phyloP scores from a whole-genome alignment of 2,888 invertebrate genomes.

The Pterobdella sp. region DNA sequence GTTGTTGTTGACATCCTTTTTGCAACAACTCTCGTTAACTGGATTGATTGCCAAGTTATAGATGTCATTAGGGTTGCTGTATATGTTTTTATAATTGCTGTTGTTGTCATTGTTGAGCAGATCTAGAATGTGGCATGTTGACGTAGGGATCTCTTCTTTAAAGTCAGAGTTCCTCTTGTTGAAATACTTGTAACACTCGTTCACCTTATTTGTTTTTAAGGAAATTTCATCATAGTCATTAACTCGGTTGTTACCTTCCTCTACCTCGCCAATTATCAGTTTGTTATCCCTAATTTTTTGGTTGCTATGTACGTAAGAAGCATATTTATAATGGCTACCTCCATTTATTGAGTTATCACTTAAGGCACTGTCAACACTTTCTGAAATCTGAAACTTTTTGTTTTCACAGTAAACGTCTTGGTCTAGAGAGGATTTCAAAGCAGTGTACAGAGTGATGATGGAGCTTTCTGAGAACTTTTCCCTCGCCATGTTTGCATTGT shows the following conservation, averaged over 20 bases:
- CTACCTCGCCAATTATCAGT: no score
- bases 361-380: no score
- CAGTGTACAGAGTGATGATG: no score
- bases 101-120: not conserved
- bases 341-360: no score
- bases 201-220: constrained; percentile 9
- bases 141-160: not conserved
- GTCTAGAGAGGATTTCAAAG: no score
- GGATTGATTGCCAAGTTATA: not conserved
- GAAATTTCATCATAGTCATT: not conserved
- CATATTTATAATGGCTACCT: no score
- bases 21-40: not conserved
- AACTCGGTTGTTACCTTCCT: not conserved
- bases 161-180: not conserved
- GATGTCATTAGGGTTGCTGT: not conserved
- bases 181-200: not conserved
- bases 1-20: constrained; percentile 1
- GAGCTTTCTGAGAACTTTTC: no score
- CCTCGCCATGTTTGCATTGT: no score
- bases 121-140: not conserved
- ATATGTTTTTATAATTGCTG: not conserved
- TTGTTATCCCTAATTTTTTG: no score
- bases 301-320: no score
- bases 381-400: no score
- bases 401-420: no score